These are phyloP conservation scores for Neocloeon triangulifer DNA, from an alignment of 1,140 invertebrate species.

Conservation along the genomic window DNA sequence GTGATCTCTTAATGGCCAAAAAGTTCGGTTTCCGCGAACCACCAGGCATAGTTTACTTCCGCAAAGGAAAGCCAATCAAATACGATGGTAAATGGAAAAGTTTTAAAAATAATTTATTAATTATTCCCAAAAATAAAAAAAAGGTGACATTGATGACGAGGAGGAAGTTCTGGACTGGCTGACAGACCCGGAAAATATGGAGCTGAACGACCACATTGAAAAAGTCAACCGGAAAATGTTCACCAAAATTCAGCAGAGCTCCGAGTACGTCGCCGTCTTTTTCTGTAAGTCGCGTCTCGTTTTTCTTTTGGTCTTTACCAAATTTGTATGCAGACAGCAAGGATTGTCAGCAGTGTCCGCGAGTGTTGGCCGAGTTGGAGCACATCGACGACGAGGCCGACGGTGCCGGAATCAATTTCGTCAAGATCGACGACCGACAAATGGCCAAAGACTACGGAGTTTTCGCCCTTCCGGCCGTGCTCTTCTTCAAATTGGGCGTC, in stretches of 20 bases:
- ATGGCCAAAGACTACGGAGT: slow-evolving; percentile 71
- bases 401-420: slow-evolving; percentile 78
- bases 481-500: slow-evolving; percentile 70
- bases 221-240: slow-evolving; percentile 85
- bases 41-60: slow-evolving; percentile 75
- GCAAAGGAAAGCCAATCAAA: slow-evolving; percentile 73
- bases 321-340: slow-evolving; percentile 47
- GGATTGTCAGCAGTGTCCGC: slow-evolving; percentile 81
- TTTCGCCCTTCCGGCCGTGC: slow-evolving; percentile 66
- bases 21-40: slow-evolving; percentile 78
- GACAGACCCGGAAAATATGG: slow-evolving; percentile 85
- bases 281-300: slow-evolving; percentile 52
- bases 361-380: slow-evolving; percentile 70
- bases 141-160: slow-evolving; percentile 72
- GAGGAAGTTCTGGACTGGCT: slow-evolving; percentile 86
- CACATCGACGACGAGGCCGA: slow-evolving; percentile 87
- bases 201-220: slow-evolving; percentile 80
- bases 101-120: background rate
- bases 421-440: slow-evolving; percentile 72
- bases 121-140: background rate
- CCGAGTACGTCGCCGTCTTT: slow-evolving; percentile 82
- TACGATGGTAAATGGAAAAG: slow-evolving; percentile 42
- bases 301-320: slow-evolving; percentile 1
- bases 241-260: slow-evolving; percentile 68
- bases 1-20: slow-evolving; percentile 77